phyloP scores from a whole-genome alignment of 2,113 vertebrate genomes.

The Heterochromis multidens region DNA sequence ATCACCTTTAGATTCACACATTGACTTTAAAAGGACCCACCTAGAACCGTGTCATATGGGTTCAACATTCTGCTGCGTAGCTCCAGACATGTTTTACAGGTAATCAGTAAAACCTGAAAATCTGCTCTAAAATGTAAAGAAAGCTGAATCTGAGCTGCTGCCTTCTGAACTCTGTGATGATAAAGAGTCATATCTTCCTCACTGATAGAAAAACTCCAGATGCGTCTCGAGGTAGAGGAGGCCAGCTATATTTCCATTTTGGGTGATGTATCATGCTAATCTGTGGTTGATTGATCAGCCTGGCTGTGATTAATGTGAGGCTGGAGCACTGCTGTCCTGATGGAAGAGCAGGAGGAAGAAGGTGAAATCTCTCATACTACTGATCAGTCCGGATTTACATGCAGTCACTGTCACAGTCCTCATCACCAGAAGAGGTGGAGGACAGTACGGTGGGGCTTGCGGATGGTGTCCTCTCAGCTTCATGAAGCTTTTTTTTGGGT shows the following conservation, averaged over 20 bases:
- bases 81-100: too few relatives aligned
- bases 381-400: constrained; percentile 65
- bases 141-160: background rate
- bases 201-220: constrained; percentile 9
- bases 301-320: constrained; percentile 90
- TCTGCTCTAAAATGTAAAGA: background rate
- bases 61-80: too few relatives aligned
- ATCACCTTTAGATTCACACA: background rate
- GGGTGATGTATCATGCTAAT: constrained; percentile 90
- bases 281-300: constrained; percentile 87
- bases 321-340: constrained; percentile 42
- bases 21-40: background rate
- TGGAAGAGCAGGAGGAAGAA: constrained; percentile 63
- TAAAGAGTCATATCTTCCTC: background rate
- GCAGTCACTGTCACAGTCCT: background rate
- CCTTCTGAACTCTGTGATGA: constrained; percentile 31
- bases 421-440: background rate
- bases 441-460: background rate
- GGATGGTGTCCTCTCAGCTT: constrained; percentile 69
- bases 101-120: background rate
- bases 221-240: constrained; percentile 39
- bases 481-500: constrained; percentile 69
- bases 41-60: background rate
- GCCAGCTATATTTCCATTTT: constrained; percentile 90
- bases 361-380: constrained; percentile 22